Evolutionary conservation across 2,888 invertebrate genomes (phyloP).

Genomic region (Acholoe squamosa): DNA sequence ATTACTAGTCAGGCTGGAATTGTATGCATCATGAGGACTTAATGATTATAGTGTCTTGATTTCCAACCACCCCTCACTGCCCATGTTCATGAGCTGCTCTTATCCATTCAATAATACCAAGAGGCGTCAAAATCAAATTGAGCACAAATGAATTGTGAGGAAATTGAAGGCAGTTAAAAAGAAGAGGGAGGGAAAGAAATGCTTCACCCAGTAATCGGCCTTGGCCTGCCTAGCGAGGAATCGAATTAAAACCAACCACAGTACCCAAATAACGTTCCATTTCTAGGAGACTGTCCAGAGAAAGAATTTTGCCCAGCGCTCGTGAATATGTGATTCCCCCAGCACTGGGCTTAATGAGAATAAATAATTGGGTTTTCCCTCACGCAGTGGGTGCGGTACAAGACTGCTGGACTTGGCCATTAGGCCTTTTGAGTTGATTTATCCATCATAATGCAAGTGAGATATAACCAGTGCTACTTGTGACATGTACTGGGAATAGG

Average conservation of each 20-base stretch:
- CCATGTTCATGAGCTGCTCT: not conserved
- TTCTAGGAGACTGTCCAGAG: not conserved
- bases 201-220: not conserved
- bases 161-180: constrained; percentile 38
- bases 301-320: not conserved
- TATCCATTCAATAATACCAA: not conserved
- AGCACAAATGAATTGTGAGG: constrained; percentile 7
- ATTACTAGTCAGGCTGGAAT: no score
- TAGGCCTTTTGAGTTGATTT: not conserved
- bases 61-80: not conserved
- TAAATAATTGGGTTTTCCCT: constrained; percentile 39
- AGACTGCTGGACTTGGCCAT: constrained; percentile 3
- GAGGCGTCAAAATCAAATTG: not conserved
- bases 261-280: constrained; percentile 29
- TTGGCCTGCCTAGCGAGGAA: constrained; percentile 9
- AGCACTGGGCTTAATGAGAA: not conserved
- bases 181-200: not conserved
- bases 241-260: constrained; percentile 14
- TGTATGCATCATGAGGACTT: no score
- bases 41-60: not conserved
- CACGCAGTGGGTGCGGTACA: not conserved
- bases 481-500: no score
- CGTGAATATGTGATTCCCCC: constrained; percentile 36
- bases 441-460: not conserved
- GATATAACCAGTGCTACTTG: no score